Evolutionary conservation across 2,888 invertebrate genomes (phyloP), one percentile per base, ranked within the genome.

Genomic region (Drosophila tanythrix): DNA sequence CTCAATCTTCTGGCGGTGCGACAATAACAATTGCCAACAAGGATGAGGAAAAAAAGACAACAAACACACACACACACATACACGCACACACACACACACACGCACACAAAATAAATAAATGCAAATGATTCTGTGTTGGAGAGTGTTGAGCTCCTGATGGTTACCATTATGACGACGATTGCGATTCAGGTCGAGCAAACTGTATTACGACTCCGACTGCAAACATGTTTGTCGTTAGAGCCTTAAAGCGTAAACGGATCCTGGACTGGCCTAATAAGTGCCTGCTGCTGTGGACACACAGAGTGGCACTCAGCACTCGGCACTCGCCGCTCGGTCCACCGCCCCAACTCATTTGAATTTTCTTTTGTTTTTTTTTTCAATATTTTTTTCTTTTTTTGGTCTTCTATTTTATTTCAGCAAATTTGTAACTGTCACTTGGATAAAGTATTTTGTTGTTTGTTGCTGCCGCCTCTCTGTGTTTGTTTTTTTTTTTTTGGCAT

Each of bases 381-480:
- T 43, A 36, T 58, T 59, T 25, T 29, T 56, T 55, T 71, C 10
- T 66, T 58, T 63, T 59, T 58, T 70, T 70, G 40, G 21, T 66
- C 38, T 68, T 52, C 64, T 66, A 62, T 76, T 84, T 84, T 71
- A 82, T 85, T 86, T 88, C 77, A 74, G 53, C 78, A 87, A 90
- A 88, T 90, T 90, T 89, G 90, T 88, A 87, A 90, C 84, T 90
- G 90, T 84, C 88, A 83, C 87, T 88, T 88, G 74, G 72, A 73
- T 76, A 61, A 73, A 76, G 67, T 64, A 86, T 76, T 43, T 48
- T 40, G 59, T 61, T 56, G 62, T 63, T 52, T 48, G 21, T 72
- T 66, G 68, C 15, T 59, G 40, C 56, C 33, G 40, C 56, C 33
- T 48, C 31, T 27, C 33, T 21, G 40, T 55, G 51, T 31, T 31